Evolutionary conservation across 2,888 invertebrate species (phyloP), one percentile per base, ranked within the genome.

Genomic region (Cephus pulcher): DNA sequence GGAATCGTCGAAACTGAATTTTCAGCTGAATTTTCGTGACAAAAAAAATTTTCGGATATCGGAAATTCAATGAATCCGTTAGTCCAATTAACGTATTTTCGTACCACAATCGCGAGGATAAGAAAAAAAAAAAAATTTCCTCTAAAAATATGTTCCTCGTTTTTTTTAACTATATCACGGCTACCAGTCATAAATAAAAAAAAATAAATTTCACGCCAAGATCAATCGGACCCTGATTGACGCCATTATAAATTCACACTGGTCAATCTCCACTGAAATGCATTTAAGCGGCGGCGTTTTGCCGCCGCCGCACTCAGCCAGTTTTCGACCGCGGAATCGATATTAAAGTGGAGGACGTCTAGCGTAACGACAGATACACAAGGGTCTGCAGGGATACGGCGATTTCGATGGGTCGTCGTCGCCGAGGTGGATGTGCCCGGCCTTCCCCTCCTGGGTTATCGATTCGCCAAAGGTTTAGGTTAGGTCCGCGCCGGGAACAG

Each of bases 261-360:
- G 86, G 87, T 86, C 86, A 85, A 88, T 88, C 87, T 88, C 85
- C 88, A 87, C 86, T 85, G 85, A 86, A 87, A 88, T 88, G 86
- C 87, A 88, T 87, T 86, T 81, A 85, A 87, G 84, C 85, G 84
- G 83, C 85, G 85, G 83, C 82, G 83, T 83, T 79, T 79, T 78
- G 81, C 81, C 77, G 77, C 23, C 75, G 75, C 79, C 79, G 79
- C 75, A 68, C 40, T 78, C 79, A 37, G 68, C 75, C 78, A 74
- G 74, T 80, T 81, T 79, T 78, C 79, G 82, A 82, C 83, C 82
- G 80, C 82, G 82, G 79, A 85, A 87, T 87, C 86, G 80, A 87
- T 88, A 87, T 86, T 86, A 86, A 84, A 87, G 82, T 80, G 76
- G 83, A 82, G 76, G 77, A 75, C 76, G 78, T 80, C 80, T 80